A percentile compares a stretch with the other conserved stretches of the same genome.
Evolutionary conservation across 2,797 vertebrate genomes (phyloP).

Genomic region (Chrysocyon brachyurus): DNA sequence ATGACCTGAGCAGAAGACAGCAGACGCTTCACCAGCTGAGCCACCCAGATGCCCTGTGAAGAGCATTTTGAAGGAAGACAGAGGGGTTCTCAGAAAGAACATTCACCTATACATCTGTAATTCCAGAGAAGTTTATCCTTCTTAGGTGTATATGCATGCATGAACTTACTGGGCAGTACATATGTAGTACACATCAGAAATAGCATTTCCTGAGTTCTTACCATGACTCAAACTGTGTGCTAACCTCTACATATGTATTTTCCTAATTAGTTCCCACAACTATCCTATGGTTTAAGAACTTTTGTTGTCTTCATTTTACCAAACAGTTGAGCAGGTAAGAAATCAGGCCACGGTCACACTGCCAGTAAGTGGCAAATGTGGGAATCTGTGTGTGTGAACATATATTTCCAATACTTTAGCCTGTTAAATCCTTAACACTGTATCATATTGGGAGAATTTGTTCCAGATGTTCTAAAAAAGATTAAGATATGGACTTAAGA

Average conservation of each 20-base stretch:
- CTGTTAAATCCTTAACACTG: background rate
- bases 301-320: background rate
- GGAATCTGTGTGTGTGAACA: background rate
- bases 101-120: background rate
- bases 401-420: background rate
- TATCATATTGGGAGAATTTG: background rate
- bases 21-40: too few relatives aligned
- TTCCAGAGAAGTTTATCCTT: background rate
- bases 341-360: background rate
- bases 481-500: background rate
- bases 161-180: background rate
- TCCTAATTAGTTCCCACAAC: background rate
- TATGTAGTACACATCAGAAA: background rate
- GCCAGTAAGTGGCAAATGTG: background rate
- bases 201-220: background rate
- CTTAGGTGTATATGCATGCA: background rate
- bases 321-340: background rate
- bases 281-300: background rate
- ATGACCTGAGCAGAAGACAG: too few relatives aligned
- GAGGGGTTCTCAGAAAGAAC: background rate
- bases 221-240: background rate
- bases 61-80: background rate
- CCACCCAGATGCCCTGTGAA: background rate
- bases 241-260: background rate
- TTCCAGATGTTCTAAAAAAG: background rate